phyloP scores from a whole-genome alignment of 2,113 vertebrate species.

The Misgurnus anguillicaudatus region DNA sequence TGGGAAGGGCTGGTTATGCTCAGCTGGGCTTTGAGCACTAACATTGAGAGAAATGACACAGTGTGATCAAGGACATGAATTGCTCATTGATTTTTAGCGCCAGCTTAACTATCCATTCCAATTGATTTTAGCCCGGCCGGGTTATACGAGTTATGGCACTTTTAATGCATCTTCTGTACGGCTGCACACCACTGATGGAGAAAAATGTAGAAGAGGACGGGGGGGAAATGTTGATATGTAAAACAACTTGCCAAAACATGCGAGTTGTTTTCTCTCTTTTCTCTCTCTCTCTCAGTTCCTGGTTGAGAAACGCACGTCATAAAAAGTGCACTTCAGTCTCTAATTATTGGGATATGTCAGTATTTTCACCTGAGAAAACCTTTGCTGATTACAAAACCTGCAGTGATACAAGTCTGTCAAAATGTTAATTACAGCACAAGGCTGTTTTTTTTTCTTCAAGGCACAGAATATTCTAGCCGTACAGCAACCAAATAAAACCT shows the following conservation, averaged over 20 bases:
- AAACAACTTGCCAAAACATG: conserved; percentile 54
- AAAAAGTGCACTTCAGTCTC: conserved; percentile 57
- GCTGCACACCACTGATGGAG: conserved; percentile 67
- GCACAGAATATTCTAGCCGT: conserved; percentile 33
- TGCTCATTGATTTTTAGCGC: conserved; percentile 83
- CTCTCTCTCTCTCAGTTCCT: conserved; percentile 23
- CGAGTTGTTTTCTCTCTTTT: conserved; percentile 52
- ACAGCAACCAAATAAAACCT: conserved; percentile 49
- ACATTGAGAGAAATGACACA: conserved; percentile 79
- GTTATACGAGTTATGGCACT: conserved; percentile 76
- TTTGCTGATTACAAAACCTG: conserved; percentile 40
- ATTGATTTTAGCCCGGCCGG: conserved; percentile 81
- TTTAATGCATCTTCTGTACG: conserved; percentile 79
- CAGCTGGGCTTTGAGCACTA: conserved; percentile 67
- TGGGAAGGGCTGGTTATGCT: conserved; percentile 53
- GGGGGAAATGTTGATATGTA: conserved; percentile 21
- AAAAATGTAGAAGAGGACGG: conserved; percentile 63
- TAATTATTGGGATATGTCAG: conserved; percentile 51
- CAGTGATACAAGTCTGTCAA: conserved; percentile 32
- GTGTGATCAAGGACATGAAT: conserved; percentile 84
- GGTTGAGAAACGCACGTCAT: conserved; percentile 46
- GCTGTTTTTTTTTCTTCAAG: conserved; percentile 3
- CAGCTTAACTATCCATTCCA: conserved; percentile 83
- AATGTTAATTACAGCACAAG: conserved; percentile 24
- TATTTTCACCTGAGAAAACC: conserved; percentile 52